phyloP scores from a whole-genome alignment of 2,888 invertebrate genomes.

The Syrista parreyssii region DNA sequence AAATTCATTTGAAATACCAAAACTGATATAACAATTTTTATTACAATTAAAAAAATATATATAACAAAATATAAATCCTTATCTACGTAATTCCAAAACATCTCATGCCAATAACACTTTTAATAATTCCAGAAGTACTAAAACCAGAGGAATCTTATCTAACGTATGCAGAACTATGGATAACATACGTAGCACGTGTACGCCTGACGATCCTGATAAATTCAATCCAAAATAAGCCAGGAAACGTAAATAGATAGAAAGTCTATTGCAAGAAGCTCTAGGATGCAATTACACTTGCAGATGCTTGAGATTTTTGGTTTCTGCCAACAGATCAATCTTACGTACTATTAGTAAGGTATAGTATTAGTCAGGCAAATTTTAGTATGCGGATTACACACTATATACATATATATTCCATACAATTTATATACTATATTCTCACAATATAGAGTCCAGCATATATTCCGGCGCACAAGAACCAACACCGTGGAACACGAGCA shows the following conservation, averaged over 20 bases:
- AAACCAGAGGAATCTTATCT: background rate
- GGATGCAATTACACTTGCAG: constrained; percentile 45
- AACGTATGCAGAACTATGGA: background rate
- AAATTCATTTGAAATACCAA: background rate
- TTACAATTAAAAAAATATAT: background rate
- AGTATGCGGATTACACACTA: background rate
- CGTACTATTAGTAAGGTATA: constrained; percentile 8
- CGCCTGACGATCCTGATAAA: background rate
- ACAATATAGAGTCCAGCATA: background rate
- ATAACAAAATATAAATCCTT: background rate
- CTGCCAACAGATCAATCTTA: constrained; percentile 47
- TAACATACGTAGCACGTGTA: background rate
- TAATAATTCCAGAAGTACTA: background rate
- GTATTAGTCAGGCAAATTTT: background rate
- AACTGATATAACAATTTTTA: background rate
- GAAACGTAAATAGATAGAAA: background rate
- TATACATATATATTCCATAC: too few relatives aligned
- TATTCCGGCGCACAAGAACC: background rate
- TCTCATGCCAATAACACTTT: background rate
- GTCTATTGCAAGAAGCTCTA: background rate
- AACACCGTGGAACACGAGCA: background rate
- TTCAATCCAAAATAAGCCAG: background rate
- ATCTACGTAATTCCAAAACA: too few relatives aligned
- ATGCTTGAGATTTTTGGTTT: constrained; percentile 40
- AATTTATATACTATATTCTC: background rate